Evolutionary conservation across 2,797 vertebrate genomes (phyloP).

Genomic region (Craterocephalus amniculus): DNA sequence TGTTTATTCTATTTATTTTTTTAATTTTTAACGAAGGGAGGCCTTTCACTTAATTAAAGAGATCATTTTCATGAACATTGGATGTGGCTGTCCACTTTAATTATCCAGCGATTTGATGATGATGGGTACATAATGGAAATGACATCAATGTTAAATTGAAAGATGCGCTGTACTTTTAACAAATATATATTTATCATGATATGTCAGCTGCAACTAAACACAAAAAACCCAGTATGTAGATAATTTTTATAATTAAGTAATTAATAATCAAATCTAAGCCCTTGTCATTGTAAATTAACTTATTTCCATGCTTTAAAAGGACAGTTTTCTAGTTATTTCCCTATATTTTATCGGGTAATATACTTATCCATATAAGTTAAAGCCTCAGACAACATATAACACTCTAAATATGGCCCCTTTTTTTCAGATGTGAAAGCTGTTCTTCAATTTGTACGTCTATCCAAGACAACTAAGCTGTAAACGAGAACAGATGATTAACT

Average conservation of each 20-base stretch:
- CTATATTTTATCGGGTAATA: constrained; percentile 43
- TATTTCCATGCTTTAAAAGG: constrained; percentile 35
- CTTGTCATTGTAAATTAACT: constrained; percentile 5
- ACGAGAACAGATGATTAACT: constrained; percentile 86
- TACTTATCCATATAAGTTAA: constrained; percentile 67
- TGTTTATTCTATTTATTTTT: constrained; percentile 36
- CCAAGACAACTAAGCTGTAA: constrained; percentile 83
- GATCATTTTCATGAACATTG: constrained; percentile 67
- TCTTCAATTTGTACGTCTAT: constrained; percentile 74
- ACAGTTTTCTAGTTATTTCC: constrained; percentile 17
- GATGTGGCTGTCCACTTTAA: constrained; percentile 72
- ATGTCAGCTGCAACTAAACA: constrained; percentile 28
- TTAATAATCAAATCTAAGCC: constrained; percentile 2
- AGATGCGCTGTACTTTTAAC: constrained; percentile 2
- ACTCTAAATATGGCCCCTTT: constrained; percentile 70
- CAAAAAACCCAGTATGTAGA: constrained; percentile 4
- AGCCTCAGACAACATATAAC: constrained; percentile 60
- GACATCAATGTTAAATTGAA: constrained; percentile 41
- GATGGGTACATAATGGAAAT: constrained; percentile 63
- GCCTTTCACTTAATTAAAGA: constrained; percentile 77
- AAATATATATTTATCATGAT: constrained; percentile 27
- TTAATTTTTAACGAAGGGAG: constrained; percentile 63
- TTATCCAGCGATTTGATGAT: constrained; percentile 65
- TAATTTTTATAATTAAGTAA: constrained; percentile 12
- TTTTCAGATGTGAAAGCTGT: constrained; percentile 73